These are phyloP conservation scores for Chymomyza amoena DNA, from an alignment of 2,888 invertebrate species.

Conservation along the genomic window DNA sequence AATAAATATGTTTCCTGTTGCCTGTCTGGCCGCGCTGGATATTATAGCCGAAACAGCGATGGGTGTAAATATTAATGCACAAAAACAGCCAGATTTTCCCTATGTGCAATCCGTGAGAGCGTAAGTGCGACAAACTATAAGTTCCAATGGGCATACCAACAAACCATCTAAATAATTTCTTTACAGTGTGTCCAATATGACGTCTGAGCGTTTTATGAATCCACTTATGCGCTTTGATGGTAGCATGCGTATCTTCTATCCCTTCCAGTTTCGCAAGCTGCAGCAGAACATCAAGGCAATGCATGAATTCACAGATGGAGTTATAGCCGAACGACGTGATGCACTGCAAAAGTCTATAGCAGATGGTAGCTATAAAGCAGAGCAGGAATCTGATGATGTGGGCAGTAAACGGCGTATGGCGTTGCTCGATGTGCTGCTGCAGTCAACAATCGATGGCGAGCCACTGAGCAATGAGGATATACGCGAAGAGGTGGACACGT, in stretches of 20 bases:
- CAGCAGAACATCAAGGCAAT: constrained; percentile 48
- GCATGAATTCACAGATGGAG: constrained; percentile 72
- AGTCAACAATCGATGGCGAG: constrained; percentile 81
- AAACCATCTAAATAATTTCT: not conserved
- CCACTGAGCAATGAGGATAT: constrained; percentile 82
- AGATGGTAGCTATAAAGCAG: constrained; percentile 13
- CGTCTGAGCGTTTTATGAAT: constrained; percentile 64
- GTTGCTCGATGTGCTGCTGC: constrained; percentile 83
- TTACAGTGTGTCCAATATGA: constrained; percentile 68
- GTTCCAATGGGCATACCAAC: no score
- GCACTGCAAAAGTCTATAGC: constrained; percentile 42
- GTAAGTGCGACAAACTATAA: constrained; percentile 77
- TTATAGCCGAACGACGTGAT: constrained; percentile 58
- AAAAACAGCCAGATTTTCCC: constrained; percentile 82
- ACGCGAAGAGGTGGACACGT: constrained; percentile 85
- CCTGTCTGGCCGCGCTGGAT: constrained; percentile 82
- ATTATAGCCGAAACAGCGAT: constrained; percentile 79
- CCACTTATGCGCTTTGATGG: constrained; percentile 67
- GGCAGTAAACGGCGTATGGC: constrained; percentile 82
- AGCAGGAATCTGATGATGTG: constrained; percentile 53
- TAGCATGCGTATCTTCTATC: not conserved
- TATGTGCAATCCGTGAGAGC: constrained; percentile 86
- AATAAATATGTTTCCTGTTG: constrained; percentile 82
- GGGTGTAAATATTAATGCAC: constrained; percentile 78
- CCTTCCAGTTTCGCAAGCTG: not conserved